Base-by-base conservation (phyloP, 2,888 invertebrate genomes). In the Megalurothrips usitatus region DNA sequence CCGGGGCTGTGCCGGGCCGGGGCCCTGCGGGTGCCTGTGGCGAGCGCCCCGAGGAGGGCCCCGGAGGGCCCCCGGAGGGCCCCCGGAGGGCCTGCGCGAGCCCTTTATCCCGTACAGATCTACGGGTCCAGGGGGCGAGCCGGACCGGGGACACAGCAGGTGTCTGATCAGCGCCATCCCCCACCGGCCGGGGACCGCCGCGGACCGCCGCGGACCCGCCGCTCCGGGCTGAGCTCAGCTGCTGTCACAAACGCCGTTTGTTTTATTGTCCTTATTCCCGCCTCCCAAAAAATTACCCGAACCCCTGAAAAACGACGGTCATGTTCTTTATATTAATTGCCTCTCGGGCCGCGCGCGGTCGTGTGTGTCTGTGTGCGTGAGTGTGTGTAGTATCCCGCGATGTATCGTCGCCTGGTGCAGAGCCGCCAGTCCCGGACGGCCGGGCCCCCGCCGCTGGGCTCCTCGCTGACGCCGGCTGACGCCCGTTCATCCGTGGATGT, bases 291-390 rank as follows among this genome's bases (percentile, higher is more conserved):
- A 75, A 75, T 75, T 75, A 75, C 68, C 68, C 12, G 68, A 75
- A 75, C 26, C 58, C 68, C 68, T 75, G 68, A 75, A 75, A 75
- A 75, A 75, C 68, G 68, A 75, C 68, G 68, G 68, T 26, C 68
- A 26, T 75, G 68, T 75, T 75, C 12, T 75, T 75, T n/a, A 75
- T 75, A 75, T 75, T 75, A 75, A 75, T 75, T 75, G 68, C 68
- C 68, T 26, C 19, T 26, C 19, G 58, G 58, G 17, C 19, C 17
- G 58, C 58, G 17, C 4, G 68, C 68, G 26, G 68, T 17, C 6
- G 34, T 43, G 34, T 43, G 34, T 43, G 34, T 43, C 3, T 43
- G 34, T 43, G 34, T 43, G 34, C 6, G 34, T 43, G 34, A 4
- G 34, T 43, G 34, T 43, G 34, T 43, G 34, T 43, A 58, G 58